A percentile compares a stretch with the other conserved stretches of the same genome.
Evolutionary conservation across 2,888 invertebrate species (phyloP).

Genomic region (Polyommatus iphigenia): DNA sequence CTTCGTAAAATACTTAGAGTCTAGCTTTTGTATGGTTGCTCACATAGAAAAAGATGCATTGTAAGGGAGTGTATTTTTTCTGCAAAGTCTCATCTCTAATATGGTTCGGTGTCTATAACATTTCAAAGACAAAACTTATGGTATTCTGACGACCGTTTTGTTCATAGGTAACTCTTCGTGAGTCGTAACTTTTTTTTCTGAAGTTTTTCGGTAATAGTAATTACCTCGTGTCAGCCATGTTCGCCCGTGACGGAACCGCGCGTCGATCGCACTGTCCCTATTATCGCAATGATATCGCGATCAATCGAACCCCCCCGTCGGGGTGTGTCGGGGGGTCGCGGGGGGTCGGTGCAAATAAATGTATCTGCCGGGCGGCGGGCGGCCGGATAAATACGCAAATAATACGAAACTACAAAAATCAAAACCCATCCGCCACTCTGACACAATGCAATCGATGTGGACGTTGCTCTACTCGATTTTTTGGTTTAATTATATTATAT

Average conservation of each 20-base stretch:
- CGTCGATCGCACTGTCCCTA: constrained; percentile 67
- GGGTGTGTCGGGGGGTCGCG: constrained; percentile 47
- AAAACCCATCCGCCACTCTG: constrained; percentile 79
- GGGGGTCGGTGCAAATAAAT: constrained; percentile 70
- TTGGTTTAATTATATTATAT: too few relatives aligned
- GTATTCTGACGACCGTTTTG: neutral
- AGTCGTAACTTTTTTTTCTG: neutral
- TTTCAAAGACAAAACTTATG: neutral
- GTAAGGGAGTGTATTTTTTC: too few relatives aligned
- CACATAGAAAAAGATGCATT: too few relatives aligned
- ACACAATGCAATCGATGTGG: constrained; percentile 50
- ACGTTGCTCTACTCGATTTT: constrained; percentile 53
- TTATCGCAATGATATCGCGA: constrained; percentile 81
- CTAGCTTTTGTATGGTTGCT: too few relatives aligned
- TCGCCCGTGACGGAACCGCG: constrained; percentile 65
- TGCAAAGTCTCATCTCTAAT: too few relatives aligned
- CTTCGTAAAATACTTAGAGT: too few relatives aligned
- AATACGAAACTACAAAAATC: constrained; percentile 81
- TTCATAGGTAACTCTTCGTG: neutral
- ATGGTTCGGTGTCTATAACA: neutral
- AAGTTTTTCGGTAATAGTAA: neutral
- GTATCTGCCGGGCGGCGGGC: constrained; percentile 76
- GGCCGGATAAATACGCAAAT: constrained; percentile 80
- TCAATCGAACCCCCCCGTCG: constrained; percentile 64
- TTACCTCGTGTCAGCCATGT: constrained; percentile 54